Conservation (phyloP, 2,888 invertebrate species). For the Latrodectus elegans region DNA sequence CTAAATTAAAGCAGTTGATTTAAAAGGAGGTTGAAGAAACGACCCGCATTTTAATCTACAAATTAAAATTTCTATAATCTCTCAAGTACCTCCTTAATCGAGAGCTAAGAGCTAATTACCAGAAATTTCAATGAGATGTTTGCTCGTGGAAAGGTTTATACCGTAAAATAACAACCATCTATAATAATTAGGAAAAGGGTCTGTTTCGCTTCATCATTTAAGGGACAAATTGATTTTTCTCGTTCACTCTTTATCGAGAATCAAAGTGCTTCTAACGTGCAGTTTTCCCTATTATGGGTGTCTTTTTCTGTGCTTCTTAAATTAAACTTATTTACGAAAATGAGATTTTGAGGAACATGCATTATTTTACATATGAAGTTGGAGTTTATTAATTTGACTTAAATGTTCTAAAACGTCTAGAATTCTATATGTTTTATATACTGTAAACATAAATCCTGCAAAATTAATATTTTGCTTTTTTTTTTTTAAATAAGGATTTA, state of each 20-base stretch:
- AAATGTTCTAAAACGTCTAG: too few relatives aligned
- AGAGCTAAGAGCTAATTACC: constrained; percentile 41
- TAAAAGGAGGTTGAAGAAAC: constrained; percentile 11
- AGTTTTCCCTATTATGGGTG: too few relatives aligned
- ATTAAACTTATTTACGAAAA: too few relatives aligned
- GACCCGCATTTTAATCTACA: constrained; percentile 40
- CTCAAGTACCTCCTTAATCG: constrained; percentile 37
- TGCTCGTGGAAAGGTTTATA: constrained; percentile 26
- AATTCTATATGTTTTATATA: too few relatives aligned
- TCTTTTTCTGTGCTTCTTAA: too few relatives aligned
- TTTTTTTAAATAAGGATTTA: too few relatives aligned
- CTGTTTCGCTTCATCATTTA: constrained; percentile 33
- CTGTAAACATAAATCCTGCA: too few relatives aligned
- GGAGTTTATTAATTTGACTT: too few relatives aligned
- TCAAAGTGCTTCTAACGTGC: neutral
- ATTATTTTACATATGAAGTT: too few relatives aligned
- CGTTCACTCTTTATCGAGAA: constrained; percentile 7
- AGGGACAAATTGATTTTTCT: constrained; percentile 35
- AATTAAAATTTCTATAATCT: constrained; percentile 53
- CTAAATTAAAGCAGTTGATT: constrained; percentile 41
- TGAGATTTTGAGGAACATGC: too few relatives aligned
- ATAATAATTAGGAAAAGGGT: constrained; percentile 24
- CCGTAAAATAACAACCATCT: constrained; percentile 40
- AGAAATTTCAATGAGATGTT: constrained; percentile 38
- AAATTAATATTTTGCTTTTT: too few relatives aligned